Evolutionary conservation across 2,797 vertebrate genomes (phyloP).

Genomic region (Peromyscus aztecus): DNA sequence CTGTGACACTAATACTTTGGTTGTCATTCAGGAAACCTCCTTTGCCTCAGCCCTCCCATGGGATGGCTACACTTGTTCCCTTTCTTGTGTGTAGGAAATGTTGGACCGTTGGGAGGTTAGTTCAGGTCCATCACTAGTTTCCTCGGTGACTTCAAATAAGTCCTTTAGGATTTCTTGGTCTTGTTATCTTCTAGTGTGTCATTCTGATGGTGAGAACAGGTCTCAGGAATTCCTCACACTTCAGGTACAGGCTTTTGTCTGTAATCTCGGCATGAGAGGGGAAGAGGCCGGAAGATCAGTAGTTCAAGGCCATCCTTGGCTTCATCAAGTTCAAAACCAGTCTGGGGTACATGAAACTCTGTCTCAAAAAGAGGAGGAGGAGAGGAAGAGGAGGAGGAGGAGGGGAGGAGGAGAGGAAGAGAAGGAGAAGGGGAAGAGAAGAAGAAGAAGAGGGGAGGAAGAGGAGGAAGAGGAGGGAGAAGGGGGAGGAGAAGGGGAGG

Average conservation of each 20-base stretch:
- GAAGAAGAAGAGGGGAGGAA: neutral
- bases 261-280: neutral
- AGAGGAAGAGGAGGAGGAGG: neutral
- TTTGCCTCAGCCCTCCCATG: neutral
- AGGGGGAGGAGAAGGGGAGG: too few relatives aligned
- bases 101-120: neutral
- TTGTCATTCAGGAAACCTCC: neutral
- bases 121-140: neutral
- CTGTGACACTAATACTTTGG: neutral
- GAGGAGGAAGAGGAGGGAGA: too few relatives aligned
- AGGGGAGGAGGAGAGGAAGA: too few relatives aligned
- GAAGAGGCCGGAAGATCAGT: neutral
- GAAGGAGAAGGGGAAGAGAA: neutral
- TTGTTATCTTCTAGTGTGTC: slow-evolving; percentile 13
- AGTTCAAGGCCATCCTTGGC: neutral
- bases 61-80: neutral
- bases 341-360: neutral
- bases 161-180: neutral
- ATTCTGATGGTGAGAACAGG: neutral
- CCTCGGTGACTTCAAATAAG: neutral
- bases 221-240: neutral
- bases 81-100: neutral
- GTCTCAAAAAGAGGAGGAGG: neutral
- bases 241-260: neutral
- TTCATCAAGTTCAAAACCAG: neutral